Base-by-base conservation (phyloP, 2,888 invertebrate species). In the Andrena chrysosceles region DNA sequence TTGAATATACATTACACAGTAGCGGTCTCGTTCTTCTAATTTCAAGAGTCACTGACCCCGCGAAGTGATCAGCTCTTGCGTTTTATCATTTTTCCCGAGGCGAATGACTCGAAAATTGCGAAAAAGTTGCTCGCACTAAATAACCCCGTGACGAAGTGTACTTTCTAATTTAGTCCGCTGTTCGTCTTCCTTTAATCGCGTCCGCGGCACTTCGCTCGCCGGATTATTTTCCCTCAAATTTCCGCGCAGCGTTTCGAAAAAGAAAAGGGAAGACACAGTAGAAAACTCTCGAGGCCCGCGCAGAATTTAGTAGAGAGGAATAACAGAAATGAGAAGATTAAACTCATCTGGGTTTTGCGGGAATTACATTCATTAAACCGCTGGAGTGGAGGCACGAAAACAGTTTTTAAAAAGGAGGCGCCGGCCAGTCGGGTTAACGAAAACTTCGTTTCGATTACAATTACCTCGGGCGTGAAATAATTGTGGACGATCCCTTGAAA, bases 271-370 rank as follows among this genome's bases (percentile, higher is more conserved):
- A 31, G 35, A 20, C 33, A 26, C 7, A 20, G n/a, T 56, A 54
- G 67, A 23, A 54, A 77, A 63, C 49, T 23, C 23, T 56, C 63
- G 16, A 20, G n/a, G 16, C 42, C 42, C 8, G 54, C 13, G 62
- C 5, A 13, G 54, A 63, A 68, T 71, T 68, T 77, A 77, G 67
- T 81, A 62, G 77, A 62, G 54, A 67, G 66, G 71, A 72, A 76
- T 76, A 79, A 80, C 77, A 67, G 56, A 68, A 72, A 77, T 23
- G 80, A 49, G 72, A 56, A 63, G 77, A 77, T 81, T 81, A 81
- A 68, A 71, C 63, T 77, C 67, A 42, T 67, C 62, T 67, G 63
- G 67, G 20, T 49, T 64, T 74, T 35, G 42, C 59, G 48, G 78
- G 20, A 69, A 81, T 68, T 64, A 69, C 52, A 73, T 81, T 81